Evolutionary conservation across 2,888 invertebrate genomes (phyloP).

Genomic region (Anoncus sp.): DNA sequence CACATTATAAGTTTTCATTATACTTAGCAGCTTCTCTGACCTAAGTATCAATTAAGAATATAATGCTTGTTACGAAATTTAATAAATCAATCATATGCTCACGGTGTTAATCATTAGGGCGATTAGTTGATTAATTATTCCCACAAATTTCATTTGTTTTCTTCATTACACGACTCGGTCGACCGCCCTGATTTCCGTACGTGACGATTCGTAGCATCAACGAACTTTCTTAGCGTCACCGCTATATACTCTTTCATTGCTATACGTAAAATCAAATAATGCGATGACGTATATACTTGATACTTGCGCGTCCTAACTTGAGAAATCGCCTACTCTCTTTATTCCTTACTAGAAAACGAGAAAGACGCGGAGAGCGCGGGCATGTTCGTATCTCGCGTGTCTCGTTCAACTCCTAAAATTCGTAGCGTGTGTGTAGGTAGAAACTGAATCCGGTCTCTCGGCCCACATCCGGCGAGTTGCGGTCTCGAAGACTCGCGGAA

Average conservation of each 20-base stretch:
- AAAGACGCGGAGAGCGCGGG: slow-evolving; percentile 1
- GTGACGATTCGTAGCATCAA: background rate
- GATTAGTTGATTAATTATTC: too few relatives aligned
- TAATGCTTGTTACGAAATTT: too few relatives aligned
- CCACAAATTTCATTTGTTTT: too few relatives aligned
- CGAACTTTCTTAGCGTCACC: background rate
- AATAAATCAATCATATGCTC: too few relatives aligned
- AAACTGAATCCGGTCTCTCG: slow-evolving; percentile 74
- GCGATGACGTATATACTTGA: slow-evolving; percentile 65
- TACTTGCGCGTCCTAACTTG: slow-evolving; percentile 22
- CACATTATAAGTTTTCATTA: too few relatives aligned
- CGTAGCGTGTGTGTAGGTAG: slow-evolving; percentile 69
- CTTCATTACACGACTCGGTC: too few relatives aligned
- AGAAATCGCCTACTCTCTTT: slow-evolving; percentile 64
- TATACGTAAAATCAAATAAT: slow-evolving; percentile 63
- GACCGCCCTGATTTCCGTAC: too few relatives aligned
- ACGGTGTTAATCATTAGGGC: too few relatives aligned
- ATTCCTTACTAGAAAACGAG: slow-evolving; percentile 18
- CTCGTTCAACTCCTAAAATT: slow-evolving; percentile 71
- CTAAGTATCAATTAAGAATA: too few relatives aligned
- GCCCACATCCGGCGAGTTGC: slow-evolving; percentile 74
- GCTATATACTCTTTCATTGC: slow-evolving; percentile 20
- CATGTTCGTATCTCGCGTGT: slow-evolving; percentile 12
- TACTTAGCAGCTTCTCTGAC: too few relatives aligned
- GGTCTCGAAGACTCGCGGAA: slow-evolving; percentile 70